Base-by-base conservation (phyloP, 2,888 invertebrate genomes). In the Adelognathus sp. region DNA sequence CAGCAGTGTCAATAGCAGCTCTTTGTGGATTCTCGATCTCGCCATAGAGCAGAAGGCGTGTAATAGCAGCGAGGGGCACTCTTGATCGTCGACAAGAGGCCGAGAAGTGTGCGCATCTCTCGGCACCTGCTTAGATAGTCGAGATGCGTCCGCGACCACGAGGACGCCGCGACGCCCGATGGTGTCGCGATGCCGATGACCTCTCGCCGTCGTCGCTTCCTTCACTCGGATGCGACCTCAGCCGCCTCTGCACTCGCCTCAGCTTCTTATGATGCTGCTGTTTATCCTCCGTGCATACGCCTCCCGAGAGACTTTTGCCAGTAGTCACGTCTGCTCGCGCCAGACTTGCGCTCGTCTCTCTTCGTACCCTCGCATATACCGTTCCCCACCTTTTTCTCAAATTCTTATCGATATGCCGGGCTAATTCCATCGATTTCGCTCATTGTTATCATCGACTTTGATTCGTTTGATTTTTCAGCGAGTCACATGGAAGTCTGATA, bases 121-220 rank as follows among this genome's bases (percentile, higher is more conserved):
- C 76, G 64, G 60, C 79, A 75, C 81, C 72, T 74, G 76, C 83
- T 87, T 88, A 82, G 83, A 82, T 75, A 88, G 87, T 87, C 87
- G 85, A 86, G 83, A 80, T 82, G 83, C 85, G 87, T 87, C 81
- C 84, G 80, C 85, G 84, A 67, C 82, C 84, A 84, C 84, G 87
- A 83, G 83, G 83, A 86, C 83, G 85, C 29, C 41, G 33, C 52
- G 84, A 85, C 80, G 83, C 85, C 82, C 85, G 87, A 88, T 88
- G 87, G 88, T 86, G 88, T 87, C 83, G 85, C 84, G 88, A 88
- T 88, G 83, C 84, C 85, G 85, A 81, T 84, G 88, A 86, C 87
- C 88, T 81, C 84, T 83, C 58, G 41, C 44, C 75, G 33, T 41
- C 61, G 33, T 41, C 44, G 81, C 79, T 81, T 50, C 74, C 85